These are phyloP conservation scores for Chionis minor DNA, from an alignment of 2,113 vertebrate species.

Conservation along the genomic window DNA sequence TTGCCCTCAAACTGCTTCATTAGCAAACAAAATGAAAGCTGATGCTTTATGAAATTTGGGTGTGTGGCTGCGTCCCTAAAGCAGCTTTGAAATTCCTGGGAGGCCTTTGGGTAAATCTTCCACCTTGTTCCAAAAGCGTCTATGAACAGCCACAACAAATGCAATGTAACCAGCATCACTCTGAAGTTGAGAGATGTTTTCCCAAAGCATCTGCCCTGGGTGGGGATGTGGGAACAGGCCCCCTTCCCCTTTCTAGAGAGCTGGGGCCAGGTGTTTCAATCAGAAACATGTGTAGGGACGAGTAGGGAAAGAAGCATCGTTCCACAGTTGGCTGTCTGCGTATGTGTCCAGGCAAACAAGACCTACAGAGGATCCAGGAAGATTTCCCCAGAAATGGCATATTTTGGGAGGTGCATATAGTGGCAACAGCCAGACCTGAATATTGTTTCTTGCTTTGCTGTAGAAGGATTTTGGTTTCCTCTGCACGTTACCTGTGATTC, in stretches of 20 bases:
- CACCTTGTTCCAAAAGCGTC: neutral
- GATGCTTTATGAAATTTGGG: neutral
- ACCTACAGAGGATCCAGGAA: neutral
- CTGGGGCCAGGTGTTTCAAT: neutral
- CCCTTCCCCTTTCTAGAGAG: neutral
- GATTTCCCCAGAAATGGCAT: neutral
- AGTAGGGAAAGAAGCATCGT: neutral
- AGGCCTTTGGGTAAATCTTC: neutral
- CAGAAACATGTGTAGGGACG: neutral
- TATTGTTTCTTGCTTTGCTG: neutral
- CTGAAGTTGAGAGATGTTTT: neutral
- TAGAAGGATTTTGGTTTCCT: neutral
- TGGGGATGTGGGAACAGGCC: neutral
- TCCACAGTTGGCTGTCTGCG: neutral
- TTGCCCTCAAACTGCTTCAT: neutral
- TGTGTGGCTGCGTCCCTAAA: neutral
- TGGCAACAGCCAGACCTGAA: neutral
- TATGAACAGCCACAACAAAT: neutral
- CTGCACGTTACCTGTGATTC: neutral
- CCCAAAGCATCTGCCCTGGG: neutral
- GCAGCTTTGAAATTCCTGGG: neutral
- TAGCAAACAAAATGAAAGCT: neutral
- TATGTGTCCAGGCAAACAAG: neutral
- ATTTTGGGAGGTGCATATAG: neutral
- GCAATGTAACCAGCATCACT: neutral